phyloP scores from a whole-genome alignment of 2,888 invertebrate species.

The Eugnorisma glareosa region DNA sequence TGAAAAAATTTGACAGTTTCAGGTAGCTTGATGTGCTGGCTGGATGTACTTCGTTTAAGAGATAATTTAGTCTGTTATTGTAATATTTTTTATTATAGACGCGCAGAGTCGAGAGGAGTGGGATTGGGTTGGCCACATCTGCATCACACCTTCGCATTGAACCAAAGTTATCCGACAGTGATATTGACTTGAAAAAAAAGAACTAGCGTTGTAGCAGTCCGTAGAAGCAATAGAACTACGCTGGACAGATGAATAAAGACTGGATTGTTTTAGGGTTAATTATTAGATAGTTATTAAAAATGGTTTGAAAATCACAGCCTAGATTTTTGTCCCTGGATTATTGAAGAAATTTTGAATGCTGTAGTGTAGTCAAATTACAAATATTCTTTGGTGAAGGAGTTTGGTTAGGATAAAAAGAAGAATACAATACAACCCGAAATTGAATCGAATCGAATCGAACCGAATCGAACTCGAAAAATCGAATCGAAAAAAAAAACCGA shows the following conservation, averaged over 20 bases:
- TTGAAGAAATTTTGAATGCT: neutral
- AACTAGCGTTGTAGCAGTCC: slow-evolving; percentile 9
- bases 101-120: neutral
- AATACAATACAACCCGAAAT: neutral
- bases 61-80: neutral
- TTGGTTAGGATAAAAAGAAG: neutral
- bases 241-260: neutral
- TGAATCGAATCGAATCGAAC: too few relatives aligned
- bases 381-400: neutral
- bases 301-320: neutral
- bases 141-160: slow-evolving; percentile 5
- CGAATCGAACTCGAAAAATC: too few relatives aligned
- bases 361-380: neutral
- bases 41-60: neutral
- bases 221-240: neutral
- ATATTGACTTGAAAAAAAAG: slow-evolving; percentile 4
- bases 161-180: neutral
- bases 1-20: too few relatives aligned
- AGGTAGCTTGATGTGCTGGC: too few relatives aligned
- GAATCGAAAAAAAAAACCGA: too few relatives aligned
- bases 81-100: slow-evolving; percentile 16
- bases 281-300: neutral
- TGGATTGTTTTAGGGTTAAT: neutral
- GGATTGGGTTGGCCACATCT: neutral
- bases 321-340: neutral